phyloP scores from a whole-genome alignment of 2,888 invertebrate genomes.

The Vanessa cardui region DNA sequence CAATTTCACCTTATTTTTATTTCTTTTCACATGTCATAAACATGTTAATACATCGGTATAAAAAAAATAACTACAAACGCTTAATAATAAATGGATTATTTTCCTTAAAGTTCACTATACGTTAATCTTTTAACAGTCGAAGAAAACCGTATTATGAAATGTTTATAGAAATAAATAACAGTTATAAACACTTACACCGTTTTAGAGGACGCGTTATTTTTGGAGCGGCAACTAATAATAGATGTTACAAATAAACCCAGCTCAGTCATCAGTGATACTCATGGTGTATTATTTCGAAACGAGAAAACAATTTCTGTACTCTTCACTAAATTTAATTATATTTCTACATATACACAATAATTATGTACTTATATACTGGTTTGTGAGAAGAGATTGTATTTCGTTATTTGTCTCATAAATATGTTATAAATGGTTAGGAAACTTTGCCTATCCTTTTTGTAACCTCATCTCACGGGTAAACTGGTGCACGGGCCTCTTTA shows the following conservation, averaged over 20 bases:
- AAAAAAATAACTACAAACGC: constrained; percentile 3
- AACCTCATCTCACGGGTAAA: no score
- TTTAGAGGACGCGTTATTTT: constrained; percentile 41
- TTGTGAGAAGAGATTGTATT: no score
- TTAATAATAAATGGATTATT: constrained; percentile 13
- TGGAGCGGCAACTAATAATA: constrained; percentile 35
- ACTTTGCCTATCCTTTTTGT: no score
- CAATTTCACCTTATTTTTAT: background rate
- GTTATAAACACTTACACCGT: constrained; percentile 36
- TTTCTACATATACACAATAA: background rate
- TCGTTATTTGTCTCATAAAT: no score
- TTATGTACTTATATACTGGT: no score
- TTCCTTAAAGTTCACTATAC: constrained; percentile 7
- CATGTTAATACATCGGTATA: background rate
- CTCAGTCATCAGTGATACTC: constrained; percentile 25
- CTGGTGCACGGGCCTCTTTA: no score
- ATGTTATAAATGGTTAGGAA: no score
- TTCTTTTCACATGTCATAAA: background rate
- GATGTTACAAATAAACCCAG: constrained; percentile 34
- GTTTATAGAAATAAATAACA: constrained; percentile 40
- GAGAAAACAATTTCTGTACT: background rate
- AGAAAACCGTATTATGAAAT: constrained; percentile 34
- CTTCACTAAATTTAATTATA: background rate
- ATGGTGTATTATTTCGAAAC: constrained; percentile 27
- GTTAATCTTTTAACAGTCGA: constrained; percentile 25